These are phyloP conservation scores for Acleris cristana DNA, from an alignment of 2,888 invertebrate genomes.

Conservation along the genomic window DNA sequence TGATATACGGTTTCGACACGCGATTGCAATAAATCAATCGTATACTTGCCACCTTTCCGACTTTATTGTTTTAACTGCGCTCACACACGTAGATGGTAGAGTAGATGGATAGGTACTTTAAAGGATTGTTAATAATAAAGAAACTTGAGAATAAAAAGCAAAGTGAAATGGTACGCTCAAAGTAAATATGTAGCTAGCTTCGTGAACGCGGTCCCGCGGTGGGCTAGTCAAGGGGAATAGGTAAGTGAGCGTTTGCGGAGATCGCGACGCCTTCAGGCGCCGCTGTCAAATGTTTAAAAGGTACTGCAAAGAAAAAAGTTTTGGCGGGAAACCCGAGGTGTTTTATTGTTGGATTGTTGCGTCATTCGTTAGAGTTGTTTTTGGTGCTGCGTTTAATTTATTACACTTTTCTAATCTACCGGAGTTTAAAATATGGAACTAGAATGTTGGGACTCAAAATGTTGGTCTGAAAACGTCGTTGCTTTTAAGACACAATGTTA, in stretches of 20 bases:
- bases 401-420: not conserved
- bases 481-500: no score
- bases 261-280: constrained; percentile 54
- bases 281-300: constrained; percentile 56
- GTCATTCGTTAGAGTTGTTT: constrained; percentile 12
- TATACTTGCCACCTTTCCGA: constrained; percentile 39
- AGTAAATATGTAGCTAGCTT: constrained; percentile 33
- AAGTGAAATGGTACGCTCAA: constrained; percentile 36
- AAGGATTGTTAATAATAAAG: constrained; percentile 1
- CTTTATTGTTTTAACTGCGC: constrained; percentile 39
- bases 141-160: not conserved
- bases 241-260: constrained; percentile 56
- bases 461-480: not conserved
- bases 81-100: constrained; percentile 3
- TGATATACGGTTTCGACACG: constrained; percentile 46
- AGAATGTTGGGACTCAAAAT: not conserved
- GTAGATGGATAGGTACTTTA: not conserved
- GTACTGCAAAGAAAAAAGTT: constrained; percentile 42
- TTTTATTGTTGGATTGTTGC: constrained; percentile 33
- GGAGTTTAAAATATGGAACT: no score
- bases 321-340: constrained; percentile 32
- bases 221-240: constrained; percentile 61
- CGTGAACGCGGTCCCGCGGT: constrained; percentile 44
- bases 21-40: constrained; percentile 49
- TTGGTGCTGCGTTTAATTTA: not conserved